Evolutionary conservation across 2,888 invertebrate genomes (phyloP).

Genomic region (Platycheirus rosarum): DNA sequence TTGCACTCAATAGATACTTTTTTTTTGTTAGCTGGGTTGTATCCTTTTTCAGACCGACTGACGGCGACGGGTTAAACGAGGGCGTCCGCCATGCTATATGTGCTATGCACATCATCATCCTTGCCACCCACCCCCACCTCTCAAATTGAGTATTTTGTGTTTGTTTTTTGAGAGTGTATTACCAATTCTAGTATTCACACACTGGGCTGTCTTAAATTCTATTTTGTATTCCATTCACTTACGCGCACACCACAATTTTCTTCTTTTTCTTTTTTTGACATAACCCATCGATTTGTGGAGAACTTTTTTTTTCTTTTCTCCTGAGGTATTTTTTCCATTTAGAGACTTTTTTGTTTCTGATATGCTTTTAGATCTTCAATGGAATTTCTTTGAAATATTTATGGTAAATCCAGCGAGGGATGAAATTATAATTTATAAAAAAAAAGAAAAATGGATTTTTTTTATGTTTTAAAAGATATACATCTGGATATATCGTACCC

Average conservation of each 20-base stretch:
- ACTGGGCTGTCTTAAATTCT: constrained; percentile 39
- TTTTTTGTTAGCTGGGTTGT: constrained; percentile 13
- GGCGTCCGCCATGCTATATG: constrained; percentile 42
- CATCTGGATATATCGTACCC: neutral
- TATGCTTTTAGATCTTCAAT: constrained; percentile 44
- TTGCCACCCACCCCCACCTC: constrained; percentile 1
- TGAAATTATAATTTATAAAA: constrained; percentile 67
- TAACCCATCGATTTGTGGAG: constrained; percentile 62
- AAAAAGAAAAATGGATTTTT: constrained; percentile 27
- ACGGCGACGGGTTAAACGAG: constrained; percentile 54
- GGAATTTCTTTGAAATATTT: constrained; percentile 70
- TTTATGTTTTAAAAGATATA: constrained; percentile 53
- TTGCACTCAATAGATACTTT: constrained; percentile 38
- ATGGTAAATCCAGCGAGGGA: constrained; percentile 62
- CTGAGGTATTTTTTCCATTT: constrained; percentile 3
- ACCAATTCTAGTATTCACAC: constrained; percentile 61
- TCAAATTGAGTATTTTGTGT: constrained; percentile 8
- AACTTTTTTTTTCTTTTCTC: constrained; percentile 18
- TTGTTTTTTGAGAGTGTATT: constrained; percentile 49
- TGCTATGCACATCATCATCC: constrained; percentile 11
- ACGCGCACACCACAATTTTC: constrained; percentile 30
- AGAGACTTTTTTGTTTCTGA: constrained; percentile 12
- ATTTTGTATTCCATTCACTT: constrained; percentile 60
- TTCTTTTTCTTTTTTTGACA: constrained; percentile 41
- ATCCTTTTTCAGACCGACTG: constrained; percentile 32